Evolutionary conservation across 2,113 vertebrate genomes (phyloP), one percentile per base, ranked within the genome.

Genomic region (Catharus bicknelli): DNA sequence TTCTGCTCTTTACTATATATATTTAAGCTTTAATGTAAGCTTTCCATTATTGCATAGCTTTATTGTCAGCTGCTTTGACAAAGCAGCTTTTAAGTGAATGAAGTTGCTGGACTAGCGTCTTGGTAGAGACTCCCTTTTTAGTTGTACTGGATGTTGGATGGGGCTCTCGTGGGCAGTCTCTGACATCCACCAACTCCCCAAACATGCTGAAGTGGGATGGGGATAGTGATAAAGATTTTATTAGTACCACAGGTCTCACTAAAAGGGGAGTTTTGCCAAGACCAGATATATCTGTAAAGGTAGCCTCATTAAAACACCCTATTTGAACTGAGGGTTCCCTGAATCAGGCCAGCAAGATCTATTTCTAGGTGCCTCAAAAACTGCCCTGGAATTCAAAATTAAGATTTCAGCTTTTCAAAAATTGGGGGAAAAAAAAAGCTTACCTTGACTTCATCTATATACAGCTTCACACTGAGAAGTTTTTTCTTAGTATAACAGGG

Each of bases 261-360:
- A 38, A 80, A 74, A 45, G 8, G 38, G 27, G 27, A 90, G 19
- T 83, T 94, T 91, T 73, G 45, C 55, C 85, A 90, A 69, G 55
- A 54, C 14, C 12, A 50, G 51, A 26, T 69, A 18, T 9, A 83
- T 66, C 51, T 67, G 47, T 80, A 66, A 89, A 79, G 11, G 34
- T n/a, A 91, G 55, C 78, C 67, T 85, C 63, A 88, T 54, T 90
- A 83, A 86, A 93, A 83, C 13, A 77, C 18, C 7, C 10, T 20
- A 0, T 5, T 1, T 55, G 57, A 91, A n/a, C 73, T 29, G 26
- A 74, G 59, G 27, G 43, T 84, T 25, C 32, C 45, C 57, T 40
- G 53, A 90, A 68, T 50, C 29, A 95, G 81, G 77, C 45, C 83
- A 94, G n/a, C 47, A 82, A 74, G 69, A 75, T 48, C 76, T 83